Percentiles rank a stretch among this genome's conserved stretches.
phyloP scores from a whole-genome alignment of 2,888 invertebrate species.

The Alcis repandata region DNA sequence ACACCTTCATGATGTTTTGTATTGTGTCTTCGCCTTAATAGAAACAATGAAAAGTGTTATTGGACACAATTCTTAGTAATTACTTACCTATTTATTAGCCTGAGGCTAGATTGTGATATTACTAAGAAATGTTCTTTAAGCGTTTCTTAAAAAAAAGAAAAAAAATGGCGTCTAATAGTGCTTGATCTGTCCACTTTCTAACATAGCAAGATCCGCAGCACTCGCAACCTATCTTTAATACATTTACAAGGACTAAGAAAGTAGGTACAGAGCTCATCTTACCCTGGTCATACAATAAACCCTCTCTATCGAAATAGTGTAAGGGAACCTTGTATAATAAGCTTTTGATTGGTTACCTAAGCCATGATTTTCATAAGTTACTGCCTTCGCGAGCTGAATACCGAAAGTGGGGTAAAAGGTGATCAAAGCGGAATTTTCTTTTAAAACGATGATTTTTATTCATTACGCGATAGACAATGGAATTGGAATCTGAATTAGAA shows the following conservation, averaged over 20 bases:
- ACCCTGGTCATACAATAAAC: slow-evolving; percentile 23
- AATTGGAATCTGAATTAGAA: slow-evolving; percentile 30
- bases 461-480: slow-evolving; percentile 33
- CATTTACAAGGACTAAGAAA: neutral
- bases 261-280: slow-evolving; percentile 20
- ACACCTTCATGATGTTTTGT: no score
- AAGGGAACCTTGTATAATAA: slow-evolving; percentile 38
- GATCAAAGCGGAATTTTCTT: slow-evolving; percentile 30
- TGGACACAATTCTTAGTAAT: no score
- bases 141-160: no score
- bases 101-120: no score
- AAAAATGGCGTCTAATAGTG: no score
- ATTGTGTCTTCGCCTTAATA: no score
- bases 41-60: no score
- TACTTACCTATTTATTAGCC: no score
- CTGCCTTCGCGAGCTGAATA: slow-evolving; percentile 42
- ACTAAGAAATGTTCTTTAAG: no score
- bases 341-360: slow-evolving; percentile 49
- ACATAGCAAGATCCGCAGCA: no score
- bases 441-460: slow-evolving; percentile 37
- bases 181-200: no score
- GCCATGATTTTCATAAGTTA: slow-evolving; percentile 41
- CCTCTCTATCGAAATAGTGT: slow-evolving; percentile 22
- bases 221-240: no score
- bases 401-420: slow-evolving; percentile 21